A percentile compares a stretch with the other conserved stretches of the same genome.
Evolutionary conservation across 2,797 vertebrate species (phyloP).

Genomic region (Schizopygopsis malacanthus): DNA sequence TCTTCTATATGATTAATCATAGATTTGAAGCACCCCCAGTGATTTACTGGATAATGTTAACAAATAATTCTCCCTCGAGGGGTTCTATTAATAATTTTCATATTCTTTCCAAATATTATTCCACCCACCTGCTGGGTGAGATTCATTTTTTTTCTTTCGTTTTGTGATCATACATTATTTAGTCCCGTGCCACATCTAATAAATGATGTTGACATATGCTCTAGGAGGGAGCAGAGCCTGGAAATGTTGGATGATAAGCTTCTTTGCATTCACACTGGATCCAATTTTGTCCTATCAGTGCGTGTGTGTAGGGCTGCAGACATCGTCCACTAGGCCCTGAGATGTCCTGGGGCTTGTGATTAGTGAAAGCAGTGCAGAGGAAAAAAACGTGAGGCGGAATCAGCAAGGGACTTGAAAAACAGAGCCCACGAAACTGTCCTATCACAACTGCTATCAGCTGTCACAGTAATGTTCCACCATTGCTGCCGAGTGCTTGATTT

Average conservation of each 20-base stretch:
- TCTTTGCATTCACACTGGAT: conserved; percentile 85
- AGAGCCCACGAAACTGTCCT: conserved; percentile 55
- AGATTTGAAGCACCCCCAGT: conserved; percentile 75
- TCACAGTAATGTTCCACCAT: conserved; percentile 59
- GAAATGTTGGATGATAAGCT: conserved; percentile 84
- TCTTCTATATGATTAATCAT: conserved; percentile 80
- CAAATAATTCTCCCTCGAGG: conserved; percentile 83
- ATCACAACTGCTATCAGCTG: conserved; percentile 62
- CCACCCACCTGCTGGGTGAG: conserved; percentile 80
- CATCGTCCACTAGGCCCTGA: conserved; percentile 77
- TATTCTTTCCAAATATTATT: conserved; percentile 85
- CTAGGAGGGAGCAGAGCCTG: conserved; percentile 81
- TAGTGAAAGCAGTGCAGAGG: conserved; percentile 69
- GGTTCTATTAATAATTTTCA: conserved; percentile 83
- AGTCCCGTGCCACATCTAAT: conserved; percentile 85
- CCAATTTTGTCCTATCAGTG: conserved; percentile 86
- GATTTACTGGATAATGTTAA: conserved; percentile 80
- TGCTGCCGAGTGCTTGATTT: conserved; percentile 64
- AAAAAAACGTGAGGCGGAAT: conserved; percentile 43
- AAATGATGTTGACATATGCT: conserved; percentile 89
- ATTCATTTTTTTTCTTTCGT: conserved; percentile 71
- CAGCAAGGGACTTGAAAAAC: conserved; percentile 56
- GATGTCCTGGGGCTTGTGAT: conserved; percentile 81
- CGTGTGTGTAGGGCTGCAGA: conserved; percentile 76
- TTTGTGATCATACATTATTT: conserved; percentile 88